Percentiles rank a stretch among this genome's conserved stretches.
Conservation (phyloP, 2,797 vertebrate genomes). For the Antrozous pallidus region DNA sequence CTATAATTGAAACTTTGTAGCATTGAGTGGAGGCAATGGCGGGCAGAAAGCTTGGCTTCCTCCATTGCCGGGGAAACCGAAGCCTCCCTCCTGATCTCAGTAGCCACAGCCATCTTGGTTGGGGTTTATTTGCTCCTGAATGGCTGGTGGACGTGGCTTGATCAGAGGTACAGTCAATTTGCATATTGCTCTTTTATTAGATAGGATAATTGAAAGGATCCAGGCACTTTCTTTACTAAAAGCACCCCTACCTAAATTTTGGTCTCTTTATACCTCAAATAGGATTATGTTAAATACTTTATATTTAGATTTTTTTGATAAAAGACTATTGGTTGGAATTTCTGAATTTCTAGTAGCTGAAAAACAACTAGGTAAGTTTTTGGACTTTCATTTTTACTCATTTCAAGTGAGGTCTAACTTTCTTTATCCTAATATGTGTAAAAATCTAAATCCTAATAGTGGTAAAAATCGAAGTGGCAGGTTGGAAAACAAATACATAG, state of each 20-base stretch:
- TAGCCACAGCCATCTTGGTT: too few species aligned
- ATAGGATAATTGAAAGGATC: constrained; percentile 21
- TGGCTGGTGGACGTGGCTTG: too few species aligned
- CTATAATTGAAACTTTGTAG: too few species aligned
- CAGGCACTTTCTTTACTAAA: background rate
- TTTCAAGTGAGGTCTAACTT: constrained; percentile 18
- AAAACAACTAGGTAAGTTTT: background rate
- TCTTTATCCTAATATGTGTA: background rate
- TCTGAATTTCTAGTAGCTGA: background rate
- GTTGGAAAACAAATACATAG: background rate
- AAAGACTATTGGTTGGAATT: background rate
- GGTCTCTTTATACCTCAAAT: constrained; percentile 31
- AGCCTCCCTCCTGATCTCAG: too few species aligned
- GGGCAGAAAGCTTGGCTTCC: too few species aligned
- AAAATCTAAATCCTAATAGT: background rate
- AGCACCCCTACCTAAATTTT: background rate
- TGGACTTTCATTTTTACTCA: background rate
- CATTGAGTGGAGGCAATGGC: too few species aligned
- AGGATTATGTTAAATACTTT: background rate
- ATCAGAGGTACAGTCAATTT: too few species aligned
- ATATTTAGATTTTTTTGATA: background rate
- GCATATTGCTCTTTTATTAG: too few species aligned
- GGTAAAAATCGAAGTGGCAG: background rate
- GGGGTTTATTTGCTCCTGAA: too few species aligned
- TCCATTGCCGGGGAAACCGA: too few species aligned